Base-by-base conservation (phyloP, 1,140 invertebrate species). In the Matsumurasca onukii region DNA sequence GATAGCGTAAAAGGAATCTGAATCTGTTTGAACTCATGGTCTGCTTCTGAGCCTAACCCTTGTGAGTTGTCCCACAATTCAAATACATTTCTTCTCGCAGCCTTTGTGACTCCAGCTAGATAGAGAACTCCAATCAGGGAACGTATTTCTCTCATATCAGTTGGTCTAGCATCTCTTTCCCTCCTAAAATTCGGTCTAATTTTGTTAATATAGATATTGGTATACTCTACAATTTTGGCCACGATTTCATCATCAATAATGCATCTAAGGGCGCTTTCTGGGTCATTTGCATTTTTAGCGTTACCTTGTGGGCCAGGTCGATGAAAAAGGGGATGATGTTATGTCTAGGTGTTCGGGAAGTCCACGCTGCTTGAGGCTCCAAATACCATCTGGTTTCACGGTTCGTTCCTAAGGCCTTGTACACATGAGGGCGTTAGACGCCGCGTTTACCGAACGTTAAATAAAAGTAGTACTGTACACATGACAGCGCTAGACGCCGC, bases 11-110 rank as follows among this genome's bases (percentile, higher is more conserved):
- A 5, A 75, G 51, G 51, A 73, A 75, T 64, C 66, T 39, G 67
- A 73, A 73, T 52, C 72, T 68, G 29, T 69, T 24, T 57, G 57
- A 9, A 29, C 24, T 66, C 71, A 72, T 72, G 30, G 57, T n/a
- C n/a, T n/a, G n/a, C n/a, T n/a, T 13, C 39, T 13, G 12, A 45
- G 12, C n/a, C 39, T 45, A n/a, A 13, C 39, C 39, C 39, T n/a
- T 12, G 12, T 13, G 12, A 13, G 39, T 45, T 45, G n/a, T 13
- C 39, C 39, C 39, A 45, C 12, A 45, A 45, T 13, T 45, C 12
- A 45, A 45, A 45, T 13, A 45, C n/a, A 45, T 45, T 45, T 45
- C 39, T 12, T n/a, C 39, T 45, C 12, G 12, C 39, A 45, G 39
- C 12, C n/a, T n/a, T 45, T 45, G n/a, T 12, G 12, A 45, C 39